Percentiles rank a stretch among this genome's conserved stretches.
phyloP scores from a whole-genome alignment of 2,888 invertebrate genomes.

The Agrochola lota region DNA sequence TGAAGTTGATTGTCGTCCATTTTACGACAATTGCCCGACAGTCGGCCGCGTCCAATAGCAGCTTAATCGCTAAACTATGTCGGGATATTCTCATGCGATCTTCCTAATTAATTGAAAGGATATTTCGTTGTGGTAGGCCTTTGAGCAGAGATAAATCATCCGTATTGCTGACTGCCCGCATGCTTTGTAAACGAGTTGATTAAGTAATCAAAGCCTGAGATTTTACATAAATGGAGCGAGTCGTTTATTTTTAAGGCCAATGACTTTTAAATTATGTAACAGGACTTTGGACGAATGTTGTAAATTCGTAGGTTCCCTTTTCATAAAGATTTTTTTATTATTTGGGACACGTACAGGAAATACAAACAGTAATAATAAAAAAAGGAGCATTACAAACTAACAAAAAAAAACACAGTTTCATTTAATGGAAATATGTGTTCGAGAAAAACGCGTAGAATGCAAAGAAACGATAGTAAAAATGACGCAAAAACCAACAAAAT shows the following conservation, averaged over 20 bases:
- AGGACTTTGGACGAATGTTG: not conserved
- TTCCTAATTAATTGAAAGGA: conserved; percentile 83
- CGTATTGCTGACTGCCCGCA: conserved; percentile 54
- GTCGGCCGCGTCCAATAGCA: conserved; percentile 72
- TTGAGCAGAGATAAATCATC: conserved; percentile 24
- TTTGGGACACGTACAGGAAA: too few species aligned
- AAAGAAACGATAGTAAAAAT: not conserved
- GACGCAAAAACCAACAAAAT: not conserved
- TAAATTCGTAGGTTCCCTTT: not conserved
- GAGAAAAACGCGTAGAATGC: not conserved
- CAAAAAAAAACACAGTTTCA: not conserved
- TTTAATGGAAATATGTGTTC: not conserved
- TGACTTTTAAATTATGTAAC: conserved; percentile 28
- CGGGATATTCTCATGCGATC: conserved; percentile 86
- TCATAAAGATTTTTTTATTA: too few species aligned
- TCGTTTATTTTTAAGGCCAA: conserved; percentile 29
- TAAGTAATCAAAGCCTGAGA: conserved; percentile 44
- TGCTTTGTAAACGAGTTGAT: conserved; percentile 27
- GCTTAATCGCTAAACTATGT: conserved; percentile 80
- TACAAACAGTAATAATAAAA: too few species aligned
- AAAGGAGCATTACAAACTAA: too few species aligned
- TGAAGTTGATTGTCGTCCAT: conserved; percentile 87
- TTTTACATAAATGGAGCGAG: conserved; percentile 34
- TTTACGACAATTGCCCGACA: conserved; percentile 85
- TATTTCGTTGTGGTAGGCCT: conserved; percentile 74